phyloP scores from a whole-genome alignment of 2,113 vertebrate species.

The Prionailurus viverrinus region DNA sequence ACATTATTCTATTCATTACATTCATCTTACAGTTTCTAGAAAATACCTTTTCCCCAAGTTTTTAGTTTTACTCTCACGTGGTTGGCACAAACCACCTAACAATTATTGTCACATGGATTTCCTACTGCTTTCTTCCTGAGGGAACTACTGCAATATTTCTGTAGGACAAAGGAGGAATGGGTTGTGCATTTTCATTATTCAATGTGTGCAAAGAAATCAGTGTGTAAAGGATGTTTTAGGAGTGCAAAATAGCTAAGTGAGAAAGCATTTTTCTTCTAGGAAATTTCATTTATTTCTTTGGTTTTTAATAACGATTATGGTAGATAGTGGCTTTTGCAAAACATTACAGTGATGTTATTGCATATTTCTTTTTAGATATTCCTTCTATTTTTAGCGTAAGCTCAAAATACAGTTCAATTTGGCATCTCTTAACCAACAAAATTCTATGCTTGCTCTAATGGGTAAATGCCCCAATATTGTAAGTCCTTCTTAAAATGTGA shows the following conservation, averaged over 20 bases:
- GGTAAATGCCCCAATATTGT: neutral
- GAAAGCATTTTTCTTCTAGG: neutral
- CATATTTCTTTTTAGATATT: neutral
- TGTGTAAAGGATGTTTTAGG: neutral
- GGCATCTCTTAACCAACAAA: neutral
- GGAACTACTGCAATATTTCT: neutral
- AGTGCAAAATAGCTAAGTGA: neutral
- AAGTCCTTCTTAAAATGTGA: constrained; percentile 34
- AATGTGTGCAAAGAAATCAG: neutral
- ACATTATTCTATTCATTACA: neutral
- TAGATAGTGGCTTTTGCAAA: neutral
- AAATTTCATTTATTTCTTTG: constrained; percentile 20
- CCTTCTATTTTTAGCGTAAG: neutral
- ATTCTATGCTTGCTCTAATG: neutral
- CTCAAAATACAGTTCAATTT: constrained; percentile 48
- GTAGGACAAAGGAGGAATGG: neutral
- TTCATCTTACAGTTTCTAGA: neutral
- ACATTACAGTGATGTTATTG: neutral
- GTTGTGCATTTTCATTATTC: neutral
- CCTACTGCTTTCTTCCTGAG: constrained; percentile 26
- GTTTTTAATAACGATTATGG: constrained; percentile 33
- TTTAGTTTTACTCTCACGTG: neutral
- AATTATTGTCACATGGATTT: constrained; percentile 15
- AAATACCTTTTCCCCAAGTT: neutral
- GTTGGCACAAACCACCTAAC: neutral